These are phyloP conservation scores for Smithornis capensis DNA, from an alignment of 2,113 vertebrate species.

Conservation along the genomic window DNA sequence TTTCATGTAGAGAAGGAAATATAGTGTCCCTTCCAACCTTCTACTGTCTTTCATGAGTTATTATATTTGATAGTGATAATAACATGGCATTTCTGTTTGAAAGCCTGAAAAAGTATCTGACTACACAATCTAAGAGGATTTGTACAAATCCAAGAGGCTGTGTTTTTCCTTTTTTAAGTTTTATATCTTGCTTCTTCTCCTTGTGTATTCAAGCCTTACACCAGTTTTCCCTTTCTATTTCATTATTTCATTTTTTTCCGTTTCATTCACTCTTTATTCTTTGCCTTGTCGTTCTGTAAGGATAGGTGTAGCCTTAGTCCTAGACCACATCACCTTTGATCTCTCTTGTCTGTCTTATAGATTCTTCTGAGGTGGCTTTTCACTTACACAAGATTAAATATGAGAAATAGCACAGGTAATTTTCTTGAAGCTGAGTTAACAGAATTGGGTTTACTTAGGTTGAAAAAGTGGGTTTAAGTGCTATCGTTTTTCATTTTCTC, in stretches of 20 bases:
- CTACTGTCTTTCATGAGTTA: background rate
- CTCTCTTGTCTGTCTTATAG: background rate
- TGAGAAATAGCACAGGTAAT: background rate
- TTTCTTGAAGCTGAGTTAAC: background rate
- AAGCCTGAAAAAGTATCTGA: background rate
- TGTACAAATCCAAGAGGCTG: background rate
- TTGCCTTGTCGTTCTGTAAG: background rate
- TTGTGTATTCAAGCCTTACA: background rate
- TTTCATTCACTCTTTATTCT: background rate
- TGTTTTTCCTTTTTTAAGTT: background rate
- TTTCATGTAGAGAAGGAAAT: background rate
- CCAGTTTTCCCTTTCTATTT: background rate
- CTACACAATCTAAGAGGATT: background rate
- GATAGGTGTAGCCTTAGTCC: background rate
- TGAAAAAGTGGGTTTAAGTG: background rate
- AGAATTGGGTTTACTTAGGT: background rate
- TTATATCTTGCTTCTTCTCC: background rate
- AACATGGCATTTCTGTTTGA: background rate
- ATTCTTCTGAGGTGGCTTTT: background rate
- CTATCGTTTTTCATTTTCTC: background rate
- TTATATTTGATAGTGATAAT: background rate
- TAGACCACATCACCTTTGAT: background rate
- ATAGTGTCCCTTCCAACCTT: background rate
- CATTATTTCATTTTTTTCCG: background rate
- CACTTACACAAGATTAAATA: background rate